A percentile compares a stretch with the other conserved stretches of the same genome.
These are phyloP conservation scores for Philereme transversata DNA, from an alignment of 2,888 invertebrate genomes.

Conservation along the genomic window DNA sequence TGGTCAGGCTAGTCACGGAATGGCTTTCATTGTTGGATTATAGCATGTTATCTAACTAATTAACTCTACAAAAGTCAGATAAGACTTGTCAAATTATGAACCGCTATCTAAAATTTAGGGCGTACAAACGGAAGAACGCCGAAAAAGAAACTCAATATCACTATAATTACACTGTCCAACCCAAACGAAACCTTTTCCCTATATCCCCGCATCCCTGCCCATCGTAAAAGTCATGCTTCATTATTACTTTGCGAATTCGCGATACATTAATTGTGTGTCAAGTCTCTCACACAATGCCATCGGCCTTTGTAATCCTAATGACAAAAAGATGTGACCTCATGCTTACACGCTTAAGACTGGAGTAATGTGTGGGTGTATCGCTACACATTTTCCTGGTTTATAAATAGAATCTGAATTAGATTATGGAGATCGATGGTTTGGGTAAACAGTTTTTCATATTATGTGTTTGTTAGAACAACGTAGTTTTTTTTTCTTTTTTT, in stretches of 20 bases:
- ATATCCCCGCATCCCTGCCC: conserved; percentile 34
- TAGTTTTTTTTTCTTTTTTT: too few species aligned
- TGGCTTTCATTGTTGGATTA: too few species aligned
- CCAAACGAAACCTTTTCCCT: conserved; percentile 28
- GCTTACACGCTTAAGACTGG: conserved; percentile 24
- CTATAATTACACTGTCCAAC: conserved; percentile 36
- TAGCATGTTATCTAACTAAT: too few species aligned
- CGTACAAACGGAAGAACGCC: conserved; percentile 4
- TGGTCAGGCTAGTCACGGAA: too few species aligned
- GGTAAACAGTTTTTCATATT: not conserved
- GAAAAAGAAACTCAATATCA: conserved; percentile 47
- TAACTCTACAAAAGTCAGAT: not conserved
- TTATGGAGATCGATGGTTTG: conserved; percentile 13
- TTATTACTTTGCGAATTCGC: conserved; percentile 54
- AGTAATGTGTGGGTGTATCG: conserved; percentile 21
- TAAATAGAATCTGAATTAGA: conserved; percentile 23
- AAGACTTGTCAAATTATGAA: not conserved
- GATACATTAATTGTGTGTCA: conserved; percentile 61
- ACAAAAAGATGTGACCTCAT: conserved; percentile 38
- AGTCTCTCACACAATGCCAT: conserved; percentile 38
- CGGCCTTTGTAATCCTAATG: conserved; percentile 35
- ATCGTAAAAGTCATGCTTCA: conserved; percentile 63
- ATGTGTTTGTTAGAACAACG: too few species aligned
- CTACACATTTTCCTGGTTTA: conserved; percentile 20
- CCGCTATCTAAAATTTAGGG: conserved; percentile 4